Evolutionary conservation across 1,140 invertebrate species (phyloP).

Genomic region (Hypsibius dujardini): DNA sequence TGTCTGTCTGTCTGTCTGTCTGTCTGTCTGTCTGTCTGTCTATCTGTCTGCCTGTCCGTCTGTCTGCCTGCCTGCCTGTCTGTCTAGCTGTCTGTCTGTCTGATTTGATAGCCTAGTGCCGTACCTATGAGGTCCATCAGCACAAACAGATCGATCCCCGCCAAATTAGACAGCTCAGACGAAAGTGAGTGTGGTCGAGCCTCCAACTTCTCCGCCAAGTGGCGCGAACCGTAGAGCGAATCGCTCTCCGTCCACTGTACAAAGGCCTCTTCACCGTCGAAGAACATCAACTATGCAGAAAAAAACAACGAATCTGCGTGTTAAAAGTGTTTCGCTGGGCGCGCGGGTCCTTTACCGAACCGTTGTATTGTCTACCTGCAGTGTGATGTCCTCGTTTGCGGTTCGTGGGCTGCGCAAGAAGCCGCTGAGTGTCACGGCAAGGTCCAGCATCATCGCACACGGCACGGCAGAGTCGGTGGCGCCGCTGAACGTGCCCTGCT

Average conservation of each 20-base stretch:
- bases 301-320: constrained; percentile 28
- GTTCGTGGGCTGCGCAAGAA: constrained; percentile 36
- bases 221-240: constrained; percentile 81
- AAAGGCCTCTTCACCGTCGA: constrained; percentile 97
- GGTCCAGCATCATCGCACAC: constrained; percentile 78
- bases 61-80: no score
- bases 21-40: no score
- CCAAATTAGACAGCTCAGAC: neutral
- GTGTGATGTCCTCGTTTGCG: constrained; percentile 32
- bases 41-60: no score
- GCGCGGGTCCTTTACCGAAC: no score
- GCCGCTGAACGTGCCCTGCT: constrained; percentile 57
- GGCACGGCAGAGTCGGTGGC: constrained; percentile 95
- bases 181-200: neutral
- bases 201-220: constrained; percentile 59
- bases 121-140: neutral
- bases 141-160: neutral
- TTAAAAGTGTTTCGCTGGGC: no score
- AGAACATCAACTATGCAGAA: constrained; percentile 81
- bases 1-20: no score
- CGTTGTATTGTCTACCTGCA: no score
- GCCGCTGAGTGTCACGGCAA: constrained; percentile 53
- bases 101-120: no score
- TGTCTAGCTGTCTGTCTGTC: no score
- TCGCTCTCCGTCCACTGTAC: constrained; percentile 61